Base-by-base conservation (phyloP, 2,888 invertebrate species). In the Phortica okadai region DNA sequence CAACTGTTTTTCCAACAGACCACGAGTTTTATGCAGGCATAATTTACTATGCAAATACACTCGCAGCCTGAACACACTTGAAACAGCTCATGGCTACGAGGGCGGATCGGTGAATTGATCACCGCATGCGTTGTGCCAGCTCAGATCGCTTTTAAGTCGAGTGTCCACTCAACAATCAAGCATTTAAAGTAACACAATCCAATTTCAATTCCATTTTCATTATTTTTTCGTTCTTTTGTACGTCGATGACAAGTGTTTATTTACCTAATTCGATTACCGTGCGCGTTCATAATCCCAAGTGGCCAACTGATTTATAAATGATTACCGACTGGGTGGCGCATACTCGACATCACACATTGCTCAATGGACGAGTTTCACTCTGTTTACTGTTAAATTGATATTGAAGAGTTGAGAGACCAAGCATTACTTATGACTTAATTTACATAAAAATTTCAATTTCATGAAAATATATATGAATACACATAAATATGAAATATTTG, bases 21-120 rank as follows among this genome's bases (percentile, higher is more conserved):
- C 74, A 74, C 77, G 69, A 76, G 73, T 73, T 72, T 74, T 72
- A 66, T 58, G 70, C 86, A 87, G 86, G 87, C 83, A 88, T 88
- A 87, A 89, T 88, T 88, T 88, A 89, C 85, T 86, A 89, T 83
- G 82, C 83, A 88, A 88, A 88, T 87, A 88, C 83, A 84, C 82
- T 84, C 81, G 21, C 7, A 21, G 62, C 25, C 10, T 59, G 25
- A 33, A 62, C 73, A 54, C 67, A 66, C 45, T 74, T 59, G 25
- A 33, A 14, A 14, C 62, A 21, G 14, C 21, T 33, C 70, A 72
- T 56, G 42, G 14, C 14, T 73, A 42, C 11, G 41, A 56, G 16
- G 21, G n/a, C 16, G 41, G 16, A 73, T 59, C 41, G 44, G 54
- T 54, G 11, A 67, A n/a, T 56, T 16, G 45, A 62, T 7, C 16